Evolutionary conservation across 2,888 invertebrate species (phyloP), one percentile per base, ranked within the genome.

Genomic region (Dryocosmus kuriphilus): DNA sequence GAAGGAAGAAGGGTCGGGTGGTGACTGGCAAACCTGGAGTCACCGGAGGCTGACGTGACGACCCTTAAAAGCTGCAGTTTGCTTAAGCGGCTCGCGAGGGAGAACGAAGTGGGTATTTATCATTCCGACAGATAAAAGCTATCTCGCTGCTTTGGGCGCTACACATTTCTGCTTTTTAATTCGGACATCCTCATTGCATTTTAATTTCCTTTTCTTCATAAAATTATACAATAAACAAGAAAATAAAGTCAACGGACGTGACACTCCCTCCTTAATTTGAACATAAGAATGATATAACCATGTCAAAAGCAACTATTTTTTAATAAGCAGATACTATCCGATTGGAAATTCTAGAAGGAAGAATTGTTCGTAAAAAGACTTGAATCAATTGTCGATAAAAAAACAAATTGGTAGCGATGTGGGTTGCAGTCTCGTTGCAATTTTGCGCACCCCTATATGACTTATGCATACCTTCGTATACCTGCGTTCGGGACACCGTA

Each of bases 391-490:
- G 57, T 57, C 14, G 57, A 1, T 14, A 16, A 6, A 9, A 35
- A 35, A 8, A 63, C n/a, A 63, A 63, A 63, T 63, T 63, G 35
- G 63, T 5, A 35, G 35, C n/a, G 35, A 63, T 63, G 22, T 63
- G 63, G 9, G 32, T n/a, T 11, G 24, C 5, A 63, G 41, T 67
- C 24, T 9, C 41, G 51, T 71, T 30, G 51, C 46, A 51, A 71
- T 30, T 71, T 71, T 51, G 51, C 30, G 71, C n/a, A 51, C 71
- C 27, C 30, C 27, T 46, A 11, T 24, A 80, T 83, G 80, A 81
- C 81, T 83, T 81, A 81, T 80, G 80, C 80, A 79, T 77, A 76
- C 75, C 77, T 81, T 75, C 65, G 81, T 65, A 79, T 77, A 76
- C 75, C 77, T 81, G 74, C 65, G 81, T 65, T 77, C 74, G 79